phyloP scores from a whole-genome alignment of 2,113 vertebrate species.

The Neotoma lepida region DNA sequence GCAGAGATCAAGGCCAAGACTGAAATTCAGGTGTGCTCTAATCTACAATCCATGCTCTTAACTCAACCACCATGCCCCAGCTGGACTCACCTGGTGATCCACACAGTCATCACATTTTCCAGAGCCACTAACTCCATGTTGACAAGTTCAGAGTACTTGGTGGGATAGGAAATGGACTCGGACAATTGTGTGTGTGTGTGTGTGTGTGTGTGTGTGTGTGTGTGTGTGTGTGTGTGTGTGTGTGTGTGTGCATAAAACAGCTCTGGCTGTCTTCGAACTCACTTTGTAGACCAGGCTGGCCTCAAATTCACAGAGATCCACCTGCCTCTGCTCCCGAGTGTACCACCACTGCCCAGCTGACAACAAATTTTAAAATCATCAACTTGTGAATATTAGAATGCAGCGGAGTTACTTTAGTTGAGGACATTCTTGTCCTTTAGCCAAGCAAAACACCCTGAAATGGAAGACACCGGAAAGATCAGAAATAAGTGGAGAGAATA shows the following conservation, averaged over 20 bases:
- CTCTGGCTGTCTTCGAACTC: neutral
- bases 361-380: slow-evolving; percentile 8
- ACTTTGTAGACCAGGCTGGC: neutral
- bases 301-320: neutral
- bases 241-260: neutral
- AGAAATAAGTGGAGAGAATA: neutral
- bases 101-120: neutral
- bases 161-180: neutral
- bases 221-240: neutral
- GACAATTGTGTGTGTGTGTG: neutral
- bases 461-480: neutral
- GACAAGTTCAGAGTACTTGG: neutral
- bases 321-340: neutral
- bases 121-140: no score
- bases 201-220: neutral
- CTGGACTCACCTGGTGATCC: no score
- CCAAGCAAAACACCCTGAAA: slow-evolving; percentile 33
- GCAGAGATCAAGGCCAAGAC: neutral
- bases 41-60: neutral
- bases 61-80: neutral
- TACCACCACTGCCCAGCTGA: neutral
- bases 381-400: neutral
- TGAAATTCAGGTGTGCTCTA: neutral
- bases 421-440: neutral
- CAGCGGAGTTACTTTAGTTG: neutral